Evolutionary conservation across 2,888 invertebrate genomes (phyloP).

Genomic region (Tillus elongatus): DNA sequence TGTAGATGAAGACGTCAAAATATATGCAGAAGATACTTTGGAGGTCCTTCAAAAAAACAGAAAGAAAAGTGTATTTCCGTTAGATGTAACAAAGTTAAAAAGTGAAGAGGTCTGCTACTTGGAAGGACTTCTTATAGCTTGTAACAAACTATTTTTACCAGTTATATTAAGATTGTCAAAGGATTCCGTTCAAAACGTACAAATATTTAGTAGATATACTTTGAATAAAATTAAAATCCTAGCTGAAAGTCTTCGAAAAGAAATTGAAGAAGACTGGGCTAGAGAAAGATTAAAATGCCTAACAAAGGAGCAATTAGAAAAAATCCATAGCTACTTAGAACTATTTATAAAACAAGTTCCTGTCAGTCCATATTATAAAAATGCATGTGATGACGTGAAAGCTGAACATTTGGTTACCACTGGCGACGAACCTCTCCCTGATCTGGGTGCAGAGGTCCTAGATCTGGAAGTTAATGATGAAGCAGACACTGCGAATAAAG

Average conservation of each 20-base stretch:
- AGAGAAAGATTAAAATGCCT: conserved; percentile 16
- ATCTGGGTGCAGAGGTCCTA: conserved; percentile 7
- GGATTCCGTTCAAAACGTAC: conserved; percentile 33
- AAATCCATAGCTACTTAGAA: conserved; percentile 5
- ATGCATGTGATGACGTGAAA: not conserved
- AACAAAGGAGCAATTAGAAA: conserved; percentile 15
- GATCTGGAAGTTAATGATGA: conserved; percentile 16
- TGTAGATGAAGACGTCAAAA: conserved; percentile 24
- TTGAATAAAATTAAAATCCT: conserved; percentile 28
- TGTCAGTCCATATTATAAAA: not conserved
- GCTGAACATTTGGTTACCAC: conserved; percentile 5
- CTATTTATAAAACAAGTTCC: conserved; percentile 6
- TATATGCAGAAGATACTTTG: conserved; percentile 34
- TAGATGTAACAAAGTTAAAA: conserved; percentile 15
- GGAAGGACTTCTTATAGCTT: conserved; percentile 30
- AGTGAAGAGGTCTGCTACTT: conserved; percentile 26
- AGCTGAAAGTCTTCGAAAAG: conserved; percentile 21
- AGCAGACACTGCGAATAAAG: too few species aligned
- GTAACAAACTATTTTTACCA: conserved; percentile 27
- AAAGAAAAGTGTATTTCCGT: conserved; percentile 16
- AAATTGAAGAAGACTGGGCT: conserved; percentile 29
- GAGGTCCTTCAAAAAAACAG: conserved; percentile 26
- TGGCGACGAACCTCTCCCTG: conserved; percentile 5
- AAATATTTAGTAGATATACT: conserved; percentile 28
- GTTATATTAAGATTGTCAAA: conserved; percentile 26